These are phyloP conservation scores for Sitobion miscanthi DNA, from an alignment of 1,140 invertebrate species.

Conservation along the genomic window DNA sequence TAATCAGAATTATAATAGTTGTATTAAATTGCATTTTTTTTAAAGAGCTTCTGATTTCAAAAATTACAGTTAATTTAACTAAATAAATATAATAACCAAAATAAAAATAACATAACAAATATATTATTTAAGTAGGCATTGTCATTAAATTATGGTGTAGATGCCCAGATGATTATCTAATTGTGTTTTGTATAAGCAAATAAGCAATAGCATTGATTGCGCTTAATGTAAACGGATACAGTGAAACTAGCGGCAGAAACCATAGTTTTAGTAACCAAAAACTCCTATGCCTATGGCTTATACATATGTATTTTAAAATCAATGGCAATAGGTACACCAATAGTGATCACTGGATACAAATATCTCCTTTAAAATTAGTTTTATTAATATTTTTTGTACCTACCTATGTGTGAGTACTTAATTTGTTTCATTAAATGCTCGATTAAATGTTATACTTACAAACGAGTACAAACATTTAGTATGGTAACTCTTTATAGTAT, in stretches of 20 bases:
- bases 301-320: too few relatives aligned
- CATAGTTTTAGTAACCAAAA: too few relatives aligned
- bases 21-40: too few relatives aligned
- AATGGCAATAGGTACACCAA: too few relatives aligned
- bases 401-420: background rate
- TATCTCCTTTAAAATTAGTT: background rate
- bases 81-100: background rate
- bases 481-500: background rate
- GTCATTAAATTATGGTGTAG: background rate
- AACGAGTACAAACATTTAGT: background rate
- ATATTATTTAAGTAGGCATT: background rate
- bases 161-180: background rate
- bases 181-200: too few relatives aligned
- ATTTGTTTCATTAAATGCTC: background rate
- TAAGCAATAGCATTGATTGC: too few relatives aligned
- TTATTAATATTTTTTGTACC: background rate
- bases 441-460: background rate
- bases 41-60: too few relatives aligned
- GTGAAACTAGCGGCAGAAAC: too few relatives aligned
- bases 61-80: too few relatives aligned
- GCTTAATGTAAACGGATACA: too few relatives aligned
- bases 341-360: background rate
- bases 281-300: too few relatives aligned
- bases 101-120: background rate
- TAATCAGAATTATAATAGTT: too few relatives aligned